phyloP scores from a whole-genome alignment of 1,140 invertebrate genomes.

The Procambarus virginalis region DNA sequence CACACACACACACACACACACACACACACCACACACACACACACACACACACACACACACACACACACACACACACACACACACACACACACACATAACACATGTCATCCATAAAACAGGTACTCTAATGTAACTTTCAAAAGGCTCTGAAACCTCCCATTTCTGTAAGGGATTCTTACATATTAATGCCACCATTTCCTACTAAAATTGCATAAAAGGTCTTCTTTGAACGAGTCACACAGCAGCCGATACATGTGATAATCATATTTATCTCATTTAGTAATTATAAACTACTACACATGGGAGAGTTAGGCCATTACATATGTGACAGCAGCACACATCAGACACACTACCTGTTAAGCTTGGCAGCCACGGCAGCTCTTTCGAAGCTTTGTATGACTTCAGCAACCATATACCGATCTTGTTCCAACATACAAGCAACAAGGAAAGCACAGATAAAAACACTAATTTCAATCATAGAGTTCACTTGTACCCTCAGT shows the following conservation, averaged over 20 bases:
- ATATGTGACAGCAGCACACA: not conserved
- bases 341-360: slow-evolving; percentile 2
- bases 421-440: slow-evolving; percentile 35
- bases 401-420: slow-evolving; percentile 1
- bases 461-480: slow-evolving; percentile 50
- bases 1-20: not conserved
- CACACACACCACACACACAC: not conserved
- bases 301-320: not conserved
- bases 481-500: slow-evolving; percentile 57
- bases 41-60: not conserved
- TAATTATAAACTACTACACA: not conserved
- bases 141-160: no score
- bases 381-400: not conserved
- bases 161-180: no score
- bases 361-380: slow-evolving; percentile 1
- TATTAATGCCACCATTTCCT: no score
- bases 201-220: no score
- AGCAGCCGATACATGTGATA: not conserved
- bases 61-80: not conserved
- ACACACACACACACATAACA: not conserved
- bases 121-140: no score
- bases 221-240: not conserved
- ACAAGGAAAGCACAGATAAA: slow-evolving; percentile 61
- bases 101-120: no score
- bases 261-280: not conserved